Conservation (phyloP, 2,113 vertebrate genomes). For the Gracilinanus agilis region DNA sequence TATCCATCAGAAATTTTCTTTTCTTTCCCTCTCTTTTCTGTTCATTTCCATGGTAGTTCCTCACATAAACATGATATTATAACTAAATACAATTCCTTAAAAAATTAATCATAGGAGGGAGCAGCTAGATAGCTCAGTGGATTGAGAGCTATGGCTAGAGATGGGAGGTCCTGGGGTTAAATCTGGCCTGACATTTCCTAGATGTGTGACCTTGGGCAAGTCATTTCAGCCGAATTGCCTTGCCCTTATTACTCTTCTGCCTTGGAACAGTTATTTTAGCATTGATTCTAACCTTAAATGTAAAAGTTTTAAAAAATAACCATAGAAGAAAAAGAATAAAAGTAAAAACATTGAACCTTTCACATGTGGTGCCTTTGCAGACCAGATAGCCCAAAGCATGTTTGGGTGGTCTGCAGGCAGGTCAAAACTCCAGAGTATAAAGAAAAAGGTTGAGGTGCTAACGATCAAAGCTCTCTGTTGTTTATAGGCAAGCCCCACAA, state of each 20-base stretch:
- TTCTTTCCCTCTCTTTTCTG: background rate
- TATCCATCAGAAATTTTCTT: background rate
- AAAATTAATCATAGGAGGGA: background rate
- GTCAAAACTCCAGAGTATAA: background rate
- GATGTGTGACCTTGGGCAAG: no score
- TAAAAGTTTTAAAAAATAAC: background rate
- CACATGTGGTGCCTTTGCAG: background rate
- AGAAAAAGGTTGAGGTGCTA: background rate
- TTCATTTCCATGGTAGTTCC: background rate
- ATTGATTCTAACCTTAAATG: no score
- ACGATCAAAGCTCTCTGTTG: background rate
- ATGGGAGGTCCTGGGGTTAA: no score
- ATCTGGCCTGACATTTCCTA: no score
- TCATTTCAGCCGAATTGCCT: no score
- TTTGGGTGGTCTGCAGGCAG: background rate
- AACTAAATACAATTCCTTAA: background rate
- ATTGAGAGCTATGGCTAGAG: no score
- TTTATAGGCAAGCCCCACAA: background rate
- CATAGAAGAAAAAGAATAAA: background rate
- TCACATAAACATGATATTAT: background rate
- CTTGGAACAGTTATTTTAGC: no score
- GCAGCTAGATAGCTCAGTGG: no score
- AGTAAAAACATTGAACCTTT: background rate
- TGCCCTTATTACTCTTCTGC: no score
- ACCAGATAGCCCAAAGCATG: background rate